Evolutionary conservation across 2,797 vertebrate genomes (phyloP), one percentile per base, ranked within the genome.

Genomic region (Rhadinocentrus ornatus): DNA sequence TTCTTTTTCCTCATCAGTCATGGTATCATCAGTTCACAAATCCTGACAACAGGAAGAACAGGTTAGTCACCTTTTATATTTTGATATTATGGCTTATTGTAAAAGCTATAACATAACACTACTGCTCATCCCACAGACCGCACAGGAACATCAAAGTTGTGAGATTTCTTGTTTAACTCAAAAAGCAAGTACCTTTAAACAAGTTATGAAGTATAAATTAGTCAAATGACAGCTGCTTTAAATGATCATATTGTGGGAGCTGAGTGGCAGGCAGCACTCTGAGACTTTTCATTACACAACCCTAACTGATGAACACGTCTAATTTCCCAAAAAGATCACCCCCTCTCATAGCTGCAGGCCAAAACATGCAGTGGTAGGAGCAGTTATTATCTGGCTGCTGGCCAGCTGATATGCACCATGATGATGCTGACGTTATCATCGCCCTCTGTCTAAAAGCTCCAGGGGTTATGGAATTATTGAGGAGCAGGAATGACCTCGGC

Each of bases 91-190:
- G 60, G 74, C 87, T 86, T 85, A 74, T 85, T 77, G 73, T 86
- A 82, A 11, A 10, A 8, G 15, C 32, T 83, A 58, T 78, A 83
- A 84, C 75, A 10, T 34, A 80, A 84, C 75, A 69, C 83, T 76
- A 79, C 81, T 78, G 86, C 71, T 88, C 76, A 70, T 86, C 86
- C 80, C 81, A 12, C 76, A 87, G 84, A 85, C 83, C 86, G 74
- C 74, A 52, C n/a, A 50, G 4, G 5, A 13, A 90, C 86, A 90
- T 85, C 72, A 84, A 90, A 87, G 78, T 88, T 80, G 87, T 83
- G 79, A 88, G 73, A 87, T 73, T 81, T 62, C 64, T 81, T 83
- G 61, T 63, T 80, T 65, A 62, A 68, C 78, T 72, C 69, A 80
- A 73, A 86, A 76, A 48, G 16, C 81, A 89, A 77, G 71, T 66